Evolutionary conservation across 2,888 invertebrate genomes (phyloP).

Genomic region (Bugulina stolonifera): DNA sequence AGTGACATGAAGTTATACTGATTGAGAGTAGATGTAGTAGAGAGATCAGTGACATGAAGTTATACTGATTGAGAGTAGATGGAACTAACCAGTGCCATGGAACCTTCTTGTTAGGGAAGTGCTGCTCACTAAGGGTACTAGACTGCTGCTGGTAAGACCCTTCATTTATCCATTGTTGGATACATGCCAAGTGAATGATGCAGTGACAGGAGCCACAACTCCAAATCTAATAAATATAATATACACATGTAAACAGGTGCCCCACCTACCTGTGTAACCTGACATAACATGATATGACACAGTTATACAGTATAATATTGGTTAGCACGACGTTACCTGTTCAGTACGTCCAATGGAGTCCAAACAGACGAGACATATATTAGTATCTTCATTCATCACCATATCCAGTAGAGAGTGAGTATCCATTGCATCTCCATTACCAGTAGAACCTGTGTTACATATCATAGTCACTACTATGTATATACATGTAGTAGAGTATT

Average conservation of each 20-base stretch:
- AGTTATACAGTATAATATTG: not conserved
- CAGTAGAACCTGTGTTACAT: slow-evolving; percentile 25
- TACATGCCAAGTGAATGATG: slow-evolving; percentile 78
- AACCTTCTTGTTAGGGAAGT: slow-evolving; percentile 36
- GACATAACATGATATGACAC: not conserved
- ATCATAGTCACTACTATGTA: too few species aligned
- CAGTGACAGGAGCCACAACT: slow-evolving; percentile 75
- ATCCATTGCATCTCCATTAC: slow-evolving; percentile 35
- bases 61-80: too few species aligned
- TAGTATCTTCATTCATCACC: slow-evolving; percentile 70
- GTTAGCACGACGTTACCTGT: slow-evolving; percentile 56
- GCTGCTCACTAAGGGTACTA: slow-evolving; percentile 36
- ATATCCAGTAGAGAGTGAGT: slow-evolving; percentile 72
- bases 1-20: too few species aligned
- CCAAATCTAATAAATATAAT: slow-evolving; percentile 65
- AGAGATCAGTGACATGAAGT: too few species aligned
- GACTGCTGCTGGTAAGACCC: slow-evolving; percentile 56
- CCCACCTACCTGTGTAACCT: too few species aligned
- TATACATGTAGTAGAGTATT: too few species aligned
- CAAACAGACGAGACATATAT: slow-evolving; percentile 84
- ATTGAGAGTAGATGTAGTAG: too few species aligned
- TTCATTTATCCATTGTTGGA: slow-evolving; percentile 86
- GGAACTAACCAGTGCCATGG: slow-evolving; percentile 54
- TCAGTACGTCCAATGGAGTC: slow-evolving; percentile 75
- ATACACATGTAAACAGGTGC: too few species aligned